Evolutionary conservation across 2,113 vertebrate genomes (phyloP).

Genomic region (Apodemus sylvaticus): DNA sequence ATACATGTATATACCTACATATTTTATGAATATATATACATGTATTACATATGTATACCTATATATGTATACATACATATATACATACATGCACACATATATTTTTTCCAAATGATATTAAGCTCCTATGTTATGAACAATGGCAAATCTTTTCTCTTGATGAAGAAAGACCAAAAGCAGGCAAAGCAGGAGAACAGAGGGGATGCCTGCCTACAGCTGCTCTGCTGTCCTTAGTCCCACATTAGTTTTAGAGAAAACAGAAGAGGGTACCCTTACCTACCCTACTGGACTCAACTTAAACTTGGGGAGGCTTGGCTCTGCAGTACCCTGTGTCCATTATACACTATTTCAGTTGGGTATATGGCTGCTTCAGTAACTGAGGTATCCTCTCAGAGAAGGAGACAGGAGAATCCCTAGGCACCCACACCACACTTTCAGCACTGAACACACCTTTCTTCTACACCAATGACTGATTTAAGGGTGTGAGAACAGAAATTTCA

Average conservation of each 20-base stretch:
- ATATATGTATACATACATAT: not conserved
- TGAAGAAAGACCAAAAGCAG: not conserved
- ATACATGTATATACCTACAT: not conserved
- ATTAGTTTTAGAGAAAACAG: not conserved
- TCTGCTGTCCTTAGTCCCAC: not conserved
- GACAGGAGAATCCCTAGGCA: not conserved
- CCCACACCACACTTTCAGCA: not conserved
- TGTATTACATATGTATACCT: not conserved
- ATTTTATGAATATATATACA: not conserved
- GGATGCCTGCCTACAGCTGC: not conserved
- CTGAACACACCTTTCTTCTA: not conserved
- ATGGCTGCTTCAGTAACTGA: not conserved
- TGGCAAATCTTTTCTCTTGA: not conserved
- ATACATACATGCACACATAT: not conserved
- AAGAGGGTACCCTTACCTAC: not conserved
- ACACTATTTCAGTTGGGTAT: not conserved
- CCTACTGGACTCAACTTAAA: not conserved
- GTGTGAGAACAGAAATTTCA: slow-evolving; percentile 36
- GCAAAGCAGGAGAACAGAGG: not conserved
- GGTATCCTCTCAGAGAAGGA: not conserved
- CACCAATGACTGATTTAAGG: not conserved
- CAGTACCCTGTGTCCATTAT: not conserved
- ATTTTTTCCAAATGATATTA: not conserved
- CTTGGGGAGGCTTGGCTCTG: not conserved
- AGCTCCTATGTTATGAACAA: not conserved